Conservation (phyloP, 2,888 invertebrate genomes). For the Ellobium chinense region DNA sequence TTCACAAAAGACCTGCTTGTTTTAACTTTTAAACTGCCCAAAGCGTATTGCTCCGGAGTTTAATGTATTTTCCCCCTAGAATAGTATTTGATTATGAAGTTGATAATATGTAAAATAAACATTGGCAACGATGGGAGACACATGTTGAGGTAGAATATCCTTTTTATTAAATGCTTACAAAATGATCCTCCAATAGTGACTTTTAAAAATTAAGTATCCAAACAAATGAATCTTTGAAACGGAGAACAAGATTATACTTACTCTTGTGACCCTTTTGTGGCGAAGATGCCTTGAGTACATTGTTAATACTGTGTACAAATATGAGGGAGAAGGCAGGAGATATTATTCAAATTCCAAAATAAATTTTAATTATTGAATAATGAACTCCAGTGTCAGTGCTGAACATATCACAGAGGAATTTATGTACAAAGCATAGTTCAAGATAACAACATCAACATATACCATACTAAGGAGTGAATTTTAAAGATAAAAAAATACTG, state of each 20-base stretch:
- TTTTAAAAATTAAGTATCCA: neutral
- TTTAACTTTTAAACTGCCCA: no score
- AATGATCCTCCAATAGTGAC: conserved; percentile 9
- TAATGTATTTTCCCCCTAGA: no score
- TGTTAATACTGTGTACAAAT: neutral
- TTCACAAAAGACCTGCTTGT: no score
- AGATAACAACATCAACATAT: neutral
- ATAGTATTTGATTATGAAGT: neutral
- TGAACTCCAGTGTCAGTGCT: neutral
- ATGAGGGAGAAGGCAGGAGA: conserved; percentile 1
- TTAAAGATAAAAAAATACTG: no score
- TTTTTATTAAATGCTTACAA: conserved; percentile 31
- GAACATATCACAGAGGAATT: neutral
- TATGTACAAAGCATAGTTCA: neutral
- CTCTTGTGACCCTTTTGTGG: neutral
- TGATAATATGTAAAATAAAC: neutral
- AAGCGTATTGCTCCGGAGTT: no score
- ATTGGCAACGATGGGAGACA: neutral
- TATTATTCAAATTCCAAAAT: neutral
- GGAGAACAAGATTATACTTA: neutral
- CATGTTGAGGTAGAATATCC: conserved; percentile 25
- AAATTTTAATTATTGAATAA: neutral
- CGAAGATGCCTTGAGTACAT: neutral
- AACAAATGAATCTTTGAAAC: neutral
- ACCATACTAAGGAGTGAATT: no score